Base-by-base conservation (phyloP, 2,888 invertebrate species). In the Drymonia ruficornis region DNA sequence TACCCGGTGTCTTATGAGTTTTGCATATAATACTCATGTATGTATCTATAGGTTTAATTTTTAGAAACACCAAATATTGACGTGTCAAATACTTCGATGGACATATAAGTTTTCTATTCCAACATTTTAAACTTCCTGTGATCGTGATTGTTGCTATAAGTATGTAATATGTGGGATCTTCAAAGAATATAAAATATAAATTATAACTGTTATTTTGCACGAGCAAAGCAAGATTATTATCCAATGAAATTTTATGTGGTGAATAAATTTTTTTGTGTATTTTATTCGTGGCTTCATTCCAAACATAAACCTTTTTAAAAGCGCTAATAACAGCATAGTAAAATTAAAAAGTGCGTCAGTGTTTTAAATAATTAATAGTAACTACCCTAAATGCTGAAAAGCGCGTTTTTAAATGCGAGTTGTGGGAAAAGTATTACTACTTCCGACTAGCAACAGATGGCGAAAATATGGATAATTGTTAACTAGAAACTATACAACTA, bases 241-340 rank as follows among this genome's bases (percentile, higher is more conserved):
- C 62, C 72, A 70, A 72, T 61, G 70, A 70, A 86, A 88, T 84
- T 88, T 90, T 91, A 91, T 89, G 91, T 91, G 91, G 91, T 91
- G 85, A 91, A 91, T 91, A 91, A 91, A 89, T 80, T 87, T 84
- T 82, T 90, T 91, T 91, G 90, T 92, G 91, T 89, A 89, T 84
- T 87, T 84, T 81, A 75, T 63, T 70, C 52, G 50, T 68, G 44
- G 69, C 80, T 63, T 72, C 57, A 67, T 68, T 70, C 38, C 16
- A 18, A 29, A 6, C 5, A 13, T n/a, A 31, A 36, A 49, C 34
- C 34, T 36, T 36, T 31, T 8, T 8, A 36, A 36, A n/a, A 6
- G 7, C n/a, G 5, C 13, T 3, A 1, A 5, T 36, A 13, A n/a
- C n/a, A 36, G 3, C 3, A n/a, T n/a, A 36, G 36, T 8, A 13